Percentiles rank a stretch among this genome's conserved stretches.
Conservation (phyloP, 1,140 invertebrate species). For the Ceratina japonica region DNA sequence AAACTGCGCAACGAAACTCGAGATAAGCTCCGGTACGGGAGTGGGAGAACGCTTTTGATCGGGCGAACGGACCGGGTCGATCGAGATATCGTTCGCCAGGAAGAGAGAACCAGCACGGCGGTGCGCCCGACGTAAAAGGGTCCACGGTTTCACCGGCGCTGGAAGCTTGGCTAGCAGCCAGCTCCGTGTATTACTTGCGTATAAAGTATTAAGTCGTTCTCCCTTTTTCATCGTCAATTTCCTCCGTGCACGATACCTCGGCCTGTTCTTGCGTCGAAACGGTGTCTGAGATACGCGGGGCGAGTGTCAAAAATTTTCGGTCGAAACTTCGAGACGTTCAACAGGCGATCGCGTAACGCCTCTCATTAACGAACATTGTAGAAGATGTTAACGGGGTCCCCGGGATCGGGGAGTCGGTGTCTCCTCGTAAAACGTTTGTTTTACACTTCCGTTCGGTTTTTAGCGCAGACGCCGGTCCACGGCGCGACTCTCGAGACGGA, state of each 20-base stretch:
- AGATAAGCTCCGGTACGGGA: neutral
- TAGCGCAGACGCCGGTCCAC: conserved; percentile 6
- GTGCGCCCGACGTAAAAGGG: neutral
- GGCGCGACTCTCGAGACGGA: conserved; percentile 1
- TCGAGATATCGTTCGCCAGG: neutral
- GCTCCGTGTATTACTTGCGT: too few species aligned
- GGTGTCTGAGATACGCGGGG: too few species aligned
- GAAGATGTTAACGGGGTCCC: too few species aligned
- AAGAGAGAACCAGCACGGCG: neutral
- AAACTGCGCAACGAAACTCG: neutral
- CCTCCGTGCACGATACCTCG: too few species aligned
- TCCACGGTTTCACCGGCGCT: neutral
- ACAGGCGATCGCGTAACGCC: too few species aligned
- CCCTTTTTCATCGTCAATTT: too few species aligned
- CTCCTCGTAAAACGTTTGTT: conserved; percentile 50
- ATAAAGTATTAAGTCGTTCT: too few species aligned
- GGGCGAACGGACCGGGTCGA: neutral
- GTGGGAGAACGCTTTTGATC: neutral
- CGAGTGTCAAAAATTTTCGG: too few species aligned
- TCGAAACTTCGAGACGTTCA: too few species aligned
- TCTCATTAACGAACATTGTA: too few species aligned
- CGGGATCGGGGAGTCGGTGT: neutral
- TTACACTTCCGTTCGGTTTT: conserved; percentile 50
- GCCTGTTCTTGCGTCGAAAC: too few species aligned
- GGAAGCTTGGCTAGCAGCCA: neutral